These are phyloP conservation scores for Cybosia mesomella DNA, from an alignment of 2,888 invertebrate genomes.

Conservation along the genomic window DNA sequence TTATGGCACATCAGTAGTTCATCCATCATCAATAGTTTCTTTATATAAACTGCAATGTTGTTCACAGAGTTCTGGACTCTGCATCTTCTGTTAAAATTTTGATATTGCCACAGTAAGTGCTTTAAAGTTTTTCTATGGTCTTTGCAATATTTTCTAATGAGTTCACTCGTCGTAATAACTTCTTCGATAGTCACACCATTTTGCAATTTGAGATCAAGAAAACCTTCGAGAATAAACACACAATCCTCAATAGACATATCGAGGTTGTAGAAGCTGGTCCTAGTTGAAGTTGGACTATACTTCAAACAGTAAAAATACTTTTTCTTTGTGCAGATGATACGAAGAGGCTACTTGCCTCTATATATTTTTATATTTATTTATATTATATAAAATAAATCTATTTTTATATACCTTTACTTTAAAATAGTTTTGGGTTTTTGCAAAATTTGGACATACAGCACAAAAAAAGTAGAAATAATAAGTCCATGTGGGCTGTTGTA, in stretches of 20 bases:
- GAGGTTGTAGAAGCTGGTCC: conserved; percentile 45
- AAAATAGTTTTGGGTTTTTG: too few species aligned
- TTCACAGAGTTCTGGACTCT: conserved; percentile 55
- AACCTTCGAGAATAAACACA: conserved; percentile 60
- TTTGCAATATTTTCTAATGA: conserved; percentile 65
- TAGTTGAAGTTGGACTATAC: too few species aligned
- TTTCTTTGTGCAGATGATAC: too few species aligned
- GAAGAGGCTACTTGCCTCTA: too few species aligned
- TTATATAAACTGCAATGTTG: conserved; percentile 63
- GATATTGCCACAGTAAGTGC: conserved; percentile 61
- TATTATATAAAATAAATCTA: too few species aligned
- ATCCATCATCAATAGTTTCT: conserved; percentile 58
- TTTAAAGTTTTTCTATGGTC: conserved; percentile 54
- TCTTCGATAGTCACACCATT: conserved; percentile 56
- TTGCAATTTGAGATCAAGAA: conserved; percentile 52
- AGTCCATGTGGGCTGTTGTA: too few species aligned
- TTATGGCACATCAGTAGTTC: conserved; percentile 60
- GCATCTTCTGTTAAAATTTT: conserved; percentile 55
- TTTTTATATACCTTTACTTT: too few species aligned
- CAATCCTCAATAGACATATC: conserved; percentile 46
- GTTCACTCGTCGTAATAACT: conserved; percentile 62
- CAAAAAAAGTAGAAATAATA: too few species aligned
- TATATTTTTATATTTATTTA: too few species aligned
- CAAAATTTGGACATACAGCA: too few species aligned
- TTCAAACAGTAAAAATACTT: too few species aligned